Base-by-base conservation (phyloP, 2,113 vertebrate genomes). In the Hippotragus niger region DNA sequence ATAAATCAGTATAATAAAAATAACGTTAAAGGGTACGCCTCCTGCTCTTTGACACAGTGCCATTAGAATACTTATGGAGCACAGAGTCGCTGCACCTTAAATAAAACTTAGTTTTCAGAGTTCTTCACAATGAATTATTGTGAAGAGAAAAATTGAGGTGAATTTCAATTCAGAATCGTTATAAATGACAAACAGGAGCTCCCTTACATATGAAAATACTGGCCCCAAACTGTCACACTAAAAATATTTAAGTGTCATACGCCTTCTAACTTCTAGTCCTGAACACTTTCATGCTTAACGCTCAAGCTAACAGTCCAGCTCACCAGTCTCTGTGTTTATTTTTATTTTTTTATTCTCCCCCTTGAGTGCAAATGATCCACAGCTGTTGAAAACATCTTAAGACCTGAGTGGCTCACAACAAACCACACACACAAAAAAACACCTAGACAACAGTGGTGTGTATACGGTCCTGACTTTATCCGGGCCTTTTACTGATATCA, bases 281-380 rank as follows among this genome's bases (percentile, higher is more conserved):
- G 71, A 98, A 95, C 33, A 71, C 5, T 91, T 90, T 64, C 97
- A 98, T 57, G 95, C 95, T 98, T 97, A 97, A 97, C 0, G 23
- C 93, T 97, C 85, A 58, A 98, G 91, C 97, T 98, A 98, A 98
- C 95, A 97, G 98, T 96, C 55, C 82, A 98, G 58, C 40, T 92
- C 29, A 82, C 36, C 84, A 45, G 97, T 95, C 98, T 98, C 98
- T 45, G 83, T 90, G 86, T 96, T 97, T 96, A 92, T 97, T 94
- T 97, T 97, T 27, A 80, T 95, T 98, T 93, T 97, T 97, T 80
- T 29, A 96, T n/a, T 97, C 82, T 98, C 62, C 96, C 94, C 93
- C 86, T 93, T 92, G 93, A 98, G 95, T 97, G 89, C 78, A 97
- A 98, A 98, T 92, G 98, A 98, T 95, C 97, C 85, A 93, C 16